These are phyloP conservation scores for Furnarius figulus DNA, from an alignment of 2,113 vertebrate species.

Conservation along the genomic window DNA sequence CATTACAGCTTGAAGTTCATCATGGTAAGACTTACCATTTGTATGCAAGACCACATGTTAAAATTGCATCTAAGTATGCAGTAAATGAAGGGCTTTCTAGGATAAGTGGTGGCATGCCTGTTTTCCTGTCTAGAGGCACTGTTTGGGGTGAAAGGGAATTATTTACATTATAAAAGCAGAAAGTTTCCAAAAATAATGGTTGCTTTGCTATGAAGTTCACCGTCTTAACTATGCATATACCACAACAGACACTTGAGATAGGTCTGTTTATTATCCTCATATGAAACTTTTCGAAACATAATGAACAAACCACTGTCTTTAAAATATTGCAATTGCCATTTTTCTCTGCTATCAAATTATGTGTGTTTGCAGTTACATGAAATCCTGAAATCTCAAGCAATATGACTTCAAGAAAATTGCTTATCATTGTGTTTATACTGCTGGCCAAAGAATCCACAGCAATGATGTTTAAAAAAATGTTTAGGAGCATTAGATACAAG, in stretches of 20 bases:
- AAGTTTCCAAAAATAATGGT: background rate
- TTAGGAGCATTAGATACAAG: background rate
- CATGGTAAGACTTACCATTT: background rate
- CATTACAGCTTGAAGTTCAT: background rate
- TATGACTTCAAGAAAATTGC: background rate
- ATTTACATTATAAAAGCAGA: background rate
- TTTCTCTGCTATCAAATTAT: background rate
- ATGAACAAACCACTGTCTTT: background rate
- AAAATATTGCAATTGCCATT: background rate
- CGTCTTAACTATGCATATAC: background rate
- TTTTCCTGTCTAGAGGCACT: background rate
- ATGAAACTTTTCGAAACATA: background rate
- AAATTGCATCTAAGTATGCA: background rate
- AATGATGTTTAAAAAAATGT: background rate
- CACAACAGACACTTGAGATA: background rate
- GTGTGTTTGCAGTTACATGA: background rate
- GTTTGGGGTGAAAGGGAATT: background rate
- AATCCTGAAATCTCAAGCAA: background rate
- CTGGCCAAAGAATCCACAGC: background rate
- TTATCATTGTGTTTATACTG: background rate
- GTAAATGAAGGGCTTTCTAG: background rate
- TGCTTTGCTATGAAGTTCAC: background rate
- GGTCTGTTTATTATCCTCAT: background rate
- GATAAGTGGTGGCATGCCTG: background rate
- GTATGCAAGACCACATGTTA: background rate